phyloP scores from a whole-genome alignment of 2,113 vertebrate species.

The Tenebrosternarchus preto region DNA sequence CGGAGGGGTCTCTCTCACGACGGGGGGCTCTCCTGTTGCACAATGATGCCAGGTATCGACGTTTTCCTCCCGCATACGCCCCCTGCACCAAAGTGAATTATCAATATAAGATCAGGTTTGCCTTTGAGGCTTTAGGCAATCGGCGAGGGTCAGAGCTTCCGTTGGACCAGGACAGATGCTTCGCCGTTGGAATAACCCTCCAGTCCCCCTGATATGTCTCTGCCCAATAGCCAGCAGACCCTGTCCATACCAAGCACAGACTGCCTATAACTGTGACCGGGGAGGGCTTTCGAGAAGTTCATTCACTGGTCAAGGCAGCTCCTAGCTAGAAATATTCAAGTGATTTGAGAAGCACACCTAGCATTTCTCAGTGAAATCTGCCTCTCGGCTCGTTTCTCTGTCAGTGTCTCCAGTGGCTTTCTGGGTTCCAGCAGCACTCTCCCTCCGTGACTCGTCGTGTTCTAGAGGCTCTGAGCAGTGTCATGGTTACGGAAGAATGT shows the following conservation, averaged over 20 bases:
- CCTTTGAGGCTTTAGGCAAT: neutral
- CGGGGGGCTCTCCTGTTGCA: neutral
- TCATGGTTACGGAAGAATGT: slow-evolving; percentile 40
- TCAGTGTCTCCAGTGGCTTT: neutral
- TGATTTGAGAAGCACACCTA: too few relatives aligned
- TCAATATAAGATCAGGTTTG: neutral
- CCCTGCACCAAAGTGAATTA: neutral
- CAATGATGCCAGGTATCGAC: neutral
- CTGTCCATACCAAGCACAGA: neutral
- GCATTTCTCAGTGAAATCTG: neutral
- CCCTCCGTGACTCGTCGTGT: slow-evolving; percentile 25
- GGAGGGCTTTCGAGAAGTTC: neutral
- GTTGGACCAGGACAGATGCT: neutral
- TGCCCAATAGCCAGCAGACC: neutral
- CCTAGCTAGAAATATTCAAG: neutral
- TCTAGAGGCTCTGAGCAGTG: slow-evolving; percentile 25
- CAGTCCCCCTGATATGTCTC: too few relatives aligned
- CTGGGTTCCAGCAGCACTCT: neutral
- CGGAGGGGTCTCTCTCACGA: too few relatives aligned
- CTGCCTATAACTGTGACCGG: too few relatives aligned
- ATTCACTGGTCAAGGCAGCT: neutral
- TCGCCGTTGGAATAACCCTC: neutral
- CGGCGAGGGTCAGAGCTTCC: neutral
- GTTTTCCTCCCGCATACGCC: neutral
- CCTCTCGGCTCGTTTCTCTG: slow-evolving; percentile 9